Conservation (phyloP, 2,113 vertebrate genomes). For the Perca flavescens region DNA sequence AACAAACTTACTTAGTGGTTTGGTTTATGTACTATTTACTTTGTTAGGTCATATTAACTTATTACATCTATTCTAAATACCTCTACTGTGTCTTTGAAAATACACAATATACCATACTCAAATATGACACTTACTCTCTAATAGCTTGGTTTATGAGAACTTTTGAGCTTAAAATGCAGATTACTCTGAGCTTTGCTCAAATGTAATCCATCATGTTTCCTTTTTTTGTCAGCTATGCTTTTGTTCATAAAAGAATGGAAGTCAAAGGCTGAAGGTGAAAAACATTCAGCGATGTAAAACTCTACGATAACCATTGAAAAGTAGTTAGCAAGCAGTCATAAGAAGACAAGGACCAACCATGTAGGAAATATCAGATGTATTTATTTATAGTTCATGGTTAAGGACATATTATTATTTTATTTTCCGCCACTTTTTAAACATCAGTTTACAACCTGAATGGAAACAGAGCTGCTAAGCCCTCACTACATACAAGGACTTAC, state of each 20-base stretch:
- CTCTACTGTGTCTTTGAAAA: not conserved
- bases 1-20: not conserved
- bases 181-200: not conserved
- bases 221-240: not conserved
- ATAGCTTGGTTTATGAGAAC: not conserved
- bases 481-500: constrained; percentile 4
- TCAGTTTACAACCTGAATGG: constrained; percentile 13
- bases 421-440: not conserved
- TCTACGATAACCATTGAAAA: not conserved
- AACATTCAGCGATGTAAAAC: not conserved
- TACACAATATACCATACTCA: not conserved
- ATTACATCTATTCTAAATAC: not conserved
- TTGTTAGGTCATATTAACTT: not conserved
- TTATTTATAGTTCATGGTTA: not conserved
- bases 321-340: too few species aligned
- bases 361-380: not conserved
- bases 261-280: not conserved
- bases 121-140: not conserved
- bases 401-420: not conserved
- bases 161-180: not conserved
- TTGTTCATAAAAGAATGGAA: not conserved
- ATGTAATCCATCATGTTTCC: not conserved
- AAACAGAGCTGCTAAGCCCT: not conserved
- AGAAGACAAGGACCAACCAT: not conserved
- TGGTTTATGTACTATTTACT: not conserved